These are phyloP conservation scores for Epsilonema sp. DNA, from an alignment of 2,888 invertebrate species.

Conservation along the genomic window DNA sequence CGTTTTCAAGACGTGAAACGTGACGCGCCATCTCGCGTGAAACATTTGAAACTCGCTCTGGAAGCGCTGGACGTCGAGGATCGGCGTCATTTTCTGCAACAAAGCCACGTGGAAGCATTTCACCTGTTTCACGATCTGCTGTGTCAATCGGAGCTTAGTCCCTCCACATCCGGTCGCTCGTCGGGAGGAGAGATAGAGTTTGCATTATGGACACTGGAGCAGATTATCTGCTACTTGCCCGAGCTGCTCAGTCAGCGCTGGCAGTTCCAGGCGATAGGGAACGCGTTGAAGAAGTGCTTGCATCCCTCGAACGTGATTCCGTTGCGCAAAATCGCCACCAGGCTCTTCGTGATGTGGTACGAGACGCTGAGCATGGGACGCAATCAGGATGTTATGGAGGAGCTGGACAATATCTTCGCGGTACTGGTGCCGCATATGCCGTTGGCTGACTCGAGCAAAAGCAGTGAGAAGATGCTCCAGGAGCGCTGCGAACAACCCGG, in stretches of 20 bases:
- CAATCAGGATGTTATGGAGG: conserved; percentile 9
- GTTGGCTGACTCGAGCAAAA: conserved; percentile 15
- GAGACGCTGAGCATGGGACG: conserved; percentile 21
- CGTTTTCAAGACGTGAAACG: conserved; percentile 1
- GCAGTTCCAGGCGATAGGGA: conserved; percentile 24
- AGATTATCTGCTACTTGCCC: conserved; percentile 22
- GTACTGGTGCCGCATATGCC: conserved; percentile 23
- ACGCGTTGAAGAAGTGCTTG: conserved; percentile 22
- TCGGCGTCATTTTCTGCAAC: neutral
- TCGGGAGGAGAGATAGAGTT: conserved; percentile 3
- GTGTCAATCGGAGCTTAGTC: neutral
- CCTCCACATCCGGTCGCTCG: neutral
- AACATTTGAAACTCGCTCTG: neutral
- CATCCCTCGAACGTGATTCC: conserved; percentile 23
- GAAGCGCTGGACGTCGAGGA: neutral
- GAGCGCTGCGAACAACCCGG: conserved; percentile 20
- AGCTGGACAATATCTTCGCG: conserved; percentile 18
- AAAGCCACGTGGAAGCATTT: neutral
- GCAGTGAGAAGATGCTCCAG: conserved; percentile 16
- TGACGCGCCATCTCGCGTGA: neutral
- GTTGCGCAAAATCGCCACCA: conserved; percentile 24
- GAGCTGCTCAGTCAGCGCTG: conserved; percentile 20
- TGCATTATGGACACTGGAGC: conserved; percentile 13
- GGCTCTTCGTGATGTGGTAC: conserved; percentile 24
- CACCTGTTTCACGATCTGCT: conserved; percentile 4